Conservation (phyloP, 2,113 vertebrate genomes). For the Pelecanus crispus region DNA sequence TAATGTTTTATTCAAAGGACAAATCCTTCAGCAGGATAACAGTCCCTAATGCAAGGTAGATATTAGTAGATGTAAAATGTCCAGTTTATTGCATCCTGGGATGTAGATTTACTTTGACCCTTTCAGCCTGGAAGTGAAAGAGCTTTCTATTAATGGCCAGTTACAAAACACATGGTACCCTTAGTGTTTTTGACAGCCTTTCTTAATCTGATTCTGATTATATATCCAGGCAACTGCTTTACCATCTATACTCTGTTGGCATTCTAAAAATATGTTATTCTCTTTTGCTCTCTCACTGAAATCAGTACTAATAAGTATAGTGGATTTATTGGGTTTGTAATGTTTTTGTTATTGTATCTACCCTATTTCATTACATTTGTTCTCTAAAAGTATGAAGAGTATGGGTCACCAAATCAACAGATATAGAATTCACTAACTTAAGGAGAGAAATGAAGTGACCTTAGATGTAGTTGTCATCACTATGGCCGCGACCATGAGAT, state of each 20-base stretch:
- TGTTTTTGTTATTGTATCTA: neutral
- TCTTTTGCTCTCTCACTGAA: neutral
- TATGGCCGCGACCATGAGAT: neutral
- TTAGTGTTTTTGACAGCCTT: neutral
- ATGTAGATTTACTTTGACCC: neutral
- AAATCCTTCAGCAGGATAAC: neutral
- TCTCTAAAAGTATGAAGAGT: neutral
- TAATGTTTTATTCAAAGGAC: constrained; percentile 53
- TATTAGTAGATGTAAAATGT: neutral
- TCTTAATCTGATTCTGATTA: neutral
- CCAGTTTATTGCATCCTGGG: neutral
- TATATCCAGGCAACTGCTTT: neutral
- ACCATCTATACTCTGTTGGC: neutral
- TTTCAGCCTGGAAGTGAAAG: neutral
- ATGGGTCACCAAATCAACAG: neutral
- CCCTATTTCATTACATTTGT: neutral
- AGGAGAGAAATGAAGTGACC: neutral
- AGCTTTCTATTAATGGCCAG: neutral
- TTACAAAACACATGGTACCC: neutral
- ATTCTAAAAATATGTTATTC: neutral
- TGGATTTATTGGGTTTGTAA: neutral
- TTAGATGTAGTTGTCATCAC: neutral
- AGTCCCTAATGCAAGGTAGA: neutral
- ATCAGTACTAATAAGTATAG: neutral
- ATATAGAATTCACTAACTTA: neutral